Evolutionary conservation across 2,888 invertebrate genomes (phyloP).

Genomic region (Itoplectis maculator): DNA sequence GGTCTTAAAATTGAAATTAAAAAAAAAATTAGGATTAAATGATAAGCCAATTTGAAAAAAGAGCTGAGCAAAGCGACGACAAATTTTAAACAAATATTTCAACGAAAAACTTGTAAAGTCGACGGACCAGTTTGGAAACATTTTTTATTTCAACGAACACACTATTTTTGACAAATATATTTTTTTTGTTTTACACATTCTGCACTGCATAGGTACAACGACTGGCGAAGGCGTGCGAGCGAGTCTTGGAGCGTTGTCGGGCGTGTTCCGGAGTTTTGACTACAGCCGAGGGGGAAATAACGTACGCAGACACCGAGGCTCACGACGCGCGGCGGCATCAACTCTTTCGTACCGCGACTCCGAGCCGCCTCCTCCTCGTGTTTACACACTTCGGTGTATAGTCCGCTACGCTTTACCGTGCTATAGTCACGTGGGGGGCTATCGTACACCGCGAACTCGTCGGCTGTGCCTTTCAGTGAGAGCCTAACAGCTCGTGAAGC

Average conservation of each 20-base stretch:
- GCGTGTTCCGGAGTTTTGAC: constrained; percentile 13
- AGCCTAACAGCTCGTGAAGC: constrained; percentile 60
- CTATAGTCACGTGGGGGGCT: constrained; percentile 69
- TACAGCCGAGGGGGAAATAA: background rate
- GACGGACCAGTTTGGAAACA: background rate
- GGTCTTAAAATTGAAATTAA: no score
- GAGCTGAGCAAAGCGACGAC: no score
- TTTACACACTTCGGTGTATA: constrained; percentile 31
- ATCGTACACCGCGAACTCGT: constrained; percentile 65
- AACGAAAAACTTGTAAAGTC: no score
- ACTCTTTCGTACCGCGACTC: constrained; percentile 23
- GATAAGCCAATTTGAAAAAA: no score
- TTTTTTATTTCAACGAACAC: background rate
- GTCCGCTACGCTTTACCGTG: constrained; percentile 45
- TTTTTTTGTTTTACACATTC: background rate
- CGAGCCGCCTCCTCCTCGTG: constrained; percentile 22
- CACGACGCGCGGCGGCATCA: constrained; percentile 11
- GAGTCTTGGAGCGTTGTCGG: background rate
- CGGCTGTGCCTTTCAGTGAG: constrained; percentile 63
- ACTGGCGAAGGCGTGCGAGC: background rate
- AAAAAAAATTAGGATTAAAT: no score
- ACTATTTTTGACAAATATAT: background rate
- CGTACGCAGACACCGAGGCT: background rate
- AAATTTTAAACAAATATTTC: no score
- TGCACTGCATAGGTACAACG: background rate